phyloP scores from a whole-genome alignment of 2,888 invertebrate species.

The Dioctria linearis region DNA sequence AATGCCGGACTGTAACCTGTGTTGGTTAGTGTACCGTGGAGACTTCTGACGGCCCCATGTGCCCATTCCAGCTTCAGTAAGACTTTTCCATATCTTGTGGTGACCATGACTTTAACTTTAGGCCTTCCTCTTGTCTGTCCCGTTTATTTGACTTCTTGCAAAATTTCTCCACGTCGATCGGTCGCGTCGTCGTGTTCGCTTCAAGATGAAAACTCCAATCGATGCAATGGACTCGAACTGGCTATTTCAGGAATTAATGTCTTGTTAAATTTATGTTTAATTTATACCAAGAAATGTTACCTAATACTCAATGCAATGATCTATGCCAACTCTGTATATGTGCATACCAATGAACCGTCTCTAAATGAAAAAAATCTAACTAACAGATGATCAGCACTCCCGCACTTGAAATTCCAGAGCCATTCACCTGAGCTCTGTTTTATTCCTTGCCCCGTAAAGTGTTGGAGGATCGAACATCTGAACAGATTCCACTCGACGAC shows the following conservation, averaged over 20 bases:
- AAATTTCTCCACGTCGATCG: constrained; percentile 50
- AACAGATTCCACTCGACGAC: constrained; percentile 8
- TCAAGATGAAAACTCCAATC: constrained; percentile 9
- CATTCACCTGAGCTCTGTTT: constrained; percentile 29
- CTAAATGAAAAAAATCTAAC: constrained; percentile 7
- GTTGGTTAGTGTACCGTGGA: constrained; percentile 9
- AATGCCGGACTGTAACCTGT: constrained; percentile 31
- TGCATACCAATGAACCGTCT: constrained; percentile 28
- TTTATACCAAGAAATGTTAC: constrained; percentile 46
- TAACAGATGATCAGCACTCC: constrained; percentile 24
- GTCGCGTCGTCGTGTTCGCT: background rate
- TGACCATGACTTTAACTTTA: constrained; percentile 44
- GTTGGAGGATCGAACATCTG: background rate
- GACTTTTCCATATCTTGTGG: constrained; percentile 27
- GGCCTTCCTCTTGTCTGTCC: constrained; percentile 27
- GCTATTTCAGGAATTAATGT: constrained; percentile 44
- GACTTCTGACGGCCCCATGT: constrained; percentile 33
- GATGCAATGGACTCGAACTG: constrained; percentile 3
- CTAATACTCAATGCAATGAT: constrained; percentile 44
- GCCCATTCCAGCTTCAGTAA: constrained; percentile 42
- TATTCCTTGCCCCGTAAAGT: constrained; percentile 3
- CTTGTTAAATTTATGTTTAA: constrained; percentile 51
- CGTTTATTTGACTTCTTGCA: constrained; percentile 39
- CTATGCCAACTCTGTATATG: constrained; percentile 6
- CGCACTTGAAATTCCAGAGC: constrained; percentile 5